These are phyloP conservation scores for Scotopteryx bipunctaria DNA, from an alignment of 2,888 invertebrate species.

Conservation along the genomic window DNA sequence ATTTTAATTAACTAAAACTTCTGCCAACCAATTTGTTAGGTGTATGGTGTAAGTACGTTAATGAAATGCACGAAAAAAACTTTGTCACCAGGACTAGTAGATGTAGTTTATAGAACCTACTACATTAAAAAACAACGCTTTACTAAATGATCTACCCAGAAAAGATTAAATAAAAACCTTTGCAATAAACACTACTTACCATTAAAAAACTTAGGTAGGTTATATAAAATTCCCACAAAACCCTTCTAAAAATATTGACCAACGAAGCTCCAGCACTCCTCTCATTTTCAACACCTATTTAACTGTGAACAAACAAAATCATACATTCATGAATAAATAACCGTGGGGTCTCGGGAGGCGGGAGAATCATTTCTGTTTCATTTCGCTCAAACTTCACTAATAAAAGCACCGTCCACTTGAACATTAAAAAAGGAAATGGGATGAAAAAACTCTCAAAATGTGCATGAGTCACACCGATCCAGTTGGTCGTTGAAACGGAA, in stretches of 20 bases:
- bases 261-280: constrained; percentile 25
- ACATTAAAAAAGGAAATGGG: constrained; percentile 45
- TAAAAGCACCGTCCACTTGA: constrained; percentile 49
- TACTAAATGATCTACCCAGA: too few relatives aligned
- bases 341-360: constrained; percentile 34
- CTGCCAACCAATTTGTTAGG: too few relatives aligned
- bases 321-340: constrained; percentile 42
- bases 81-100: too few relatives aligned
- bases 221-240: constrained; percentile 1
- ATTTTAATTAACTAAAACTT: too few relatives aligned
- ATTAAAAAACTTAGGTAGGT: not conserved
- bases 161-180: not conserved
- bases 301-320: constrained; percentile 40
- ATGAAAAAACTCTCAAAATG: constrained; percentile 46
- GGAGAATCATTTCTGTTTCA: constrained; percentile 45
- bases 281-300: constrained; percentile 41
- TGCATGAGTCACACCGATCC: constrained; percentile 7
- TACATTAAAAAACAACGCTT: too few relatives aligned
- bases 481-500: constrained; percentile 13
- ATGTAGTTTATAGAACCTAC: too few relatives aligned
- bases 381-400: constrained; percentile 46
- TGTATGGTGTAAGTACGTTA: too few relatives aligned
- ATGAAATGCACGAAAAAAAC: too few relatives aligned
- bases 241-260: constrained; percentile 24
- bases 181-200: too few relatives aligned